phyloP scores from a whole-genome alignment of 2,888 invertebrate genomes.

The Danaus chrysippus region DNA sequence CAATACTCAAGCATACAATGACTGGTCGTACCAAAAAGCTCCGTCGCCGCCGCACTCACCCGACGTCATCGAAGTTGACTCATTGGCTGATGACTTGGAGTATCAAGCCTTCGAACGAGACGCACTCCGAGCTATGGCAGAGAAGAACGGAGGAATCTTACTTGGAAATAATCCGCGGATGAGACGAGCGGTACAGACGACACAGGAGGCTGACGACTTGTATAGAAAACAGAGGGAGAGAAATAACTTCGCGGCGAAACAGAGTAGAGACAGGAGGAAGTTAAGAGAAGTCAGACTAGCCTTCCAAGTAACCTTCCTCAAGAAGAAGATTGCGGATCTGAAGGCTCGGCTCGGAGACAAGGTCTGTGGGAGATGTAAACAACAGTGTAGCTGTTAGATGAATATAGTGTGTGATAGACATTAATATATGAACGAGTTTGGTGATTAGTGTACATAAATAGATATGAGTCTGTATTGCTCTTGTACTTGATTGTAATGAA shows the following conservation, averaged over 20 bases:
- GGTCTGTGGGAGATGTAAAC: constrained; percentile 28
- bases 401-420: constrained; percentile 9
- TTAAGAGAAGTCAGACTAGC: constrained; percentile 96
- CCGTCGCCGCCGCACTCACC: constrained; percentile 70
- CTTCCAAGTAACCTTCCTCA: constrained; percentile 89
- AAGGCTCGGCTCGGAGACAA: constrained; percentile 33
- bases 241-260: constrained; percentile 97
- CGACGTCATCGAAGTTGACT: constrained; percentile 52
- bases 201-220: constrained; percentile 82
- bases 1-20: constrained; percentile 46
- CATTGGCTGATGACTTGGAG: constrained; percentile 72
- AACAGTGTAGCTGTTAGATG: constrained; percentile 26
- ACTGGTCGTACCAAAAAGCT: constrained; percentile 32
- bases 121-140: constrained; percentile 83
- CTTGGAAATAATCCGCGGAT: constrained; percentile 84
- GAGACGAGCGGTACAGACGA: constrained; percentile 78
- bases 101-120: constrained; percentile 85
- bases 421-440: neutral
- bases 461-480: too few species aligned
- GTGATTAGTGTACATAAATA: neutral
- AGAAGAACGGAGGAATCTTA: constrained; percentile 78
- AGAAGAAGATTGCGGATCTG: constrained; percentile 48
- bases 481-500: too few species aligned
- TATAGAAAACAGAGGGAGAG: constrained; percentile 93
- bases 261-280: constrained; percentile 93